Percentiles rank a stretch among this genome's conserved stretches.
Evolutionary conservation across 2,888 invertebrate genomes (phyloP).

Genomic region (Andricus curvator): DNA sequence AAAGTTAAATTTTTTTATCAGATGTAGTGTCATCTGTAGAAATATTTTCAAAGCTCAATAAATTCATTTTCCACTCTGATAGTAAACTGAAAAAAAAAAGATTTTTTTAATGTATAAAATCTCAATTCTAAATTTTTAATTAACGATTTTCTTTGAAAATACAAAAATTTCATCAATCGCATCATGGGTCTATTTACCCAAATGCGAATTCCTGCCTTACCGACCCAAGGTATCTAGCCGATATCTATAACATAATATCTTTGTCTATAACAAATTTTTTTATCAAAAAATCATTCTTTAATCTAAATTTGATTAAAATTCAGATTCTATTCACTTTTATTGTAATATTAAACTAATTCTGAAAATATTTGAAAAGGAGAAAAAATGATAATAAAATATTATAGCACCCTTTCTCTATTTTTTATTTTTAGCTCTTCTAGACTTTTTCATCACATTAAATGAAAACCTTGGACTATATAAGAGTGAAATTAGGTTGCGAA

Average conservation of each 20-base stretch:
- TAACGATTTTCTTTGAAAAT: too few relatives aligned
- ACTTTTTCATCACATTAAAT: too few relatives aligned
- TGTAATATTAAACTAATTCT: neutral
- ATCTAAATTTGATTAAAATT: neutral
- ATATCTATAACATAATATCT: neutral
- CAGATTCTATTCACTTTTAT: neutral
- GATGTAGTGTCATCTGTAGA: neutral
- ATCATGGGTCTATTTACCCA: too few relatives aligned
- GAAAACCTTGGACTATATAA: conserved; percentile 2
- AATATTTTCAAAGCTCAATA: neutral
- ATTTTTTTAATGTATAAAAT: neutral
- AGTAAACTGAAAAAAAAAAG: neutral
- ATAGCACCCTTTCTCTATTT: neutral
- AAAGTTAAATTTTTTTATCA: neutral
- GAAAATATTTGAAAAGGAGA: neutral
- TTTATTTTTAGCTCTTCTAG: neutral
- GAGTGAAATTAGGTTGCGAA: neutral
- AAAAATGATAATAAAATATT: neutral
- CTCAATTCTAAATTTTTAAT: too few relatives aligned
- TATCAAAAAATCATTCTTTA: neutral
- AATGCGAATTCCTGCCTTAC: neutral
- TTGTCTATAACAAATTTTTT: neutral
- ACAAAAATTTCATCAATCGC: too few relatives aligned
- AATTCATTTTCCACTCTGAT: neutral
- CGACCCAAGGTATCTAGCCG: neutral